Evolutionary conservation across 30 jellyfish, hydroid and myxozoan genomes (phyloP).

Genomic region (Nemopilema nomurai): DNA sequence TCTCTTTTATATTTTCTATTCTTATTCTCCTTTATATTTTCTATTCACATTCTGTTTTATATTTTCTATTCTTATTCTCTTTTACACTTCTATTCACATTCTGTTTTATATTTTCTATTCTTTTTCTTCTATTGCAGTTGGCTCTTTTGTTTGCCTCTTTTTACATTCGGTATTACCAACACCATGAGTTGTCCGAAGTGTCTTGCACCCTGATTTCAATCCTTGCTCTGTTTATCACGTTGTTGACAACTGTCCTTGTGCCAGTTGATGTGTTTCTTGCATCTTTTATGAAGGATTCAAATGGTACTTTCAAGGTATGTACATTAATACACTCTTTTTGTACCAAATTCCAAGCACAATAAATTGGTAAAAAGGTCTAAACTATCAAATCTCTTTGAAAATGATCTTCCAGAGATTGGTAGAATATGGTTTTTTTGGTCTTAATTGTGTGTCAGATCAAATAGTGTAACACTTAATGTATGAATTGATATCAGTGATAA

Average conservation of each 20-base stretch:
- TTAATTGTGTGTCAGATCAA: too few relatives aligned
- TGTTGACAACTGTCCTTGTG: constrained; percentile 84
- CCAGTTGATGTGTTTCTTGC: constrained; percentile 96
- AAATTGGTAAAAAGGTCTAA: too few relatives aligned
- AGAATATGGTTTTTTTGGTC: too few relatives aligned
- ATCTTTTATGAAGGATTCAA: constrained; percentile 75
- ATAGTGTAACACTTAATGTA: too few relatives aligned
- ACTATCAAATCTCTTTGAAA: neutral
- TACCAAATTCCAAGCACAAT: neutral
- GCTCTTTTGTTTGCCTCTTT: constrained; percentile 76
- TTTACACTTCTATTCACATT: neutral
- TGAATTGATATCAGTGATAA: too few relatives aligned
- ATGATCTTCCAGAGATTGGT: too few relatives aligned
- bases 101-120: neutral
- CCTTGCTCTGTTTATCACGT: constrained; percentile 70
- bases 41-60: too few relatives aligned
- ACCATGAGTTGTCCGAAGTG: constrained; percentile 78
- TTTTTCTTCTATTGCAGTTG: constrained; percentile 50
- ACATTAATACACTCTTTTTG: neutral
- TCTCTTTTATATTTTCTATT: too few relatives aligned
- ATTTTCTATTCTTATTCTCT: neutral
- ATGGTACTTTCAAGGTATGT: constrained; percentile 88
- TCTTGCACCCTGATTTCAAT: constrained; percentile 76
- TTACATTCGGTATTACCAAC: constrained; percentile 84
- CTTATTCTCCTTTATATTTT: too few relatives aligned